phyloP scores from a whole-genome alignment of 2,113 vertebrate genomes.

The Rhea americana region DNA sequence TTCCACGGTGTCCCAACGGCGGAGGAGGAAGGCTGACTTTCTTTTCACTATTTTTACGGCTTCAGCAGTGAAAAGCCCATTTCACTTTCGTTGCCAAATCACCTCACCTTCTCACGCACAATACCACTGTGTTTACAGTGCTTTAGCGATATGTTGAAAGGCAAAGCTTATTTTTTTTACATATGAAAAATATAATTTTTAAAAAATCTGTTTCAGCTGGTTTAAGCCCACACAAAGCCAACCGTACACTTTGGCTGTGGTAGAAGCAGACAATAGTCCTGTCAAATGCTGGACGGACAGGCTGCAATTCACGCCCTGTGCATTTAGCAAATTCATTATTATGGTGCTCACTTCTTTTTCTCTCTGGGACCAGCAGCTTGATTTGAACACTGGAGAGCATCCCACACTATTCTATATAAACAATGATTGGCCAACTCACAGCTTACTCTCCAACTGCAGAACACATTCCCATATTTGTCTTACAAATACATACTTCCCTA shows the following conservation, averaged over 20 bases:
- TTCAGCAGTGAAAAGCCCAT: not conserved
- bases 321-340: not conserved
- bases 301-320: not conserved
- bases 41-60: not conserved
- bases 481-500: not conserved
- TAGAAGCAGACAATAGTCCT: not conserved
- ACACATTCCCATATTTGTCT: accelerated
- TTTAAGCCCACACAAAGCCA: not conserved
- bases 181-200: too few species aligned
- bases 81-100: too few species aligned
- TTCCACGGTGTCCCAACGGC: too few species aligned
- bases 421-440: not conserved
- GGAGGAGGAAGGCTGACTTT: too few species aligned
- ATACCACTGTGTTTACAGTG: too few species aligned
- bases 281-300: not conserved
- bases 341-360: not conserved
- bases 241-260: not conserved
- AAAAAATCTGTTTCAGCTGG: not conserved
- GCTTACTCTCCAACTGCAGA: not conserved
- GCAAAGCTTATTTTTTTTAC: too few species aligned
- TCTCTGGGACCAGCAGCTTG: not conserved
- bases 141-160: not conserved
- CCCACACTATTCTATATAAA: not conserved
- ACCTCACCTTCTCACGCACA: not conserved
- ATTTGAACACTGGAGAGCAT: not conserved